These are phyloP conservation scores for Meloidogyne floridensis DNA, from an alignment of 1,140 invertebrate species.

Conservation along the genomic window DNA sequence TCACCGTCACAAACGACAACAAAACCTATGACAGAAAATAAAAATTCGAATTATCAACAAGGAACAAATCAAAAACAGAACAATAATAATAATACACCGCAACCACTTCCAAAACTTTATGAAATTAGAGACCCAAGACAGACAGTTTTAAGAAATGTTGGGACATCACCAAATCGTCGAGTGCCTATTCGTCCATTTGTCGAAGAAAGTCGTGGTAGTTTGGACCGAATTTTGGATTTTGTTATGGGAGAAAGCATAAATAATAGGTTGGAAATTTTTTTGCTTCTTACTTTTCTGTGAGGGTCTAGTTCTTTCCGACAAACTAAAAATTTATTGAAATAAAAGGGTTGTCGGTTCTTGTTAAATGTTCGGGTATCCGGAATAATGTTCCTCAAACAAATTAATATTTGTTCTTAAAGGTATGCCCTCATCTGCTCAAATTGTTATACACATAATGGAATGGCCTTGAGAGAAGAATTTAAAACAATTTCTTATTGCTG, in stretches of 20 bases:
- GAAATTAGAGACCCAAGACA: constrained; percentile 23
- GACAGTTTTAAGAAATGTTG: background rate
- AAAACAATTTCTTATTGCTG: constrained; percentile 73
- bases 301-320: too few species aligned
- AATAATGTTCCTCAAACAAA: background rate
- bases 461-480: constrained; percentile 93
- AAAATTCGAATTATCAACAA: constrained; percentile 19
- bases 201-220: constrained; percentile 57
- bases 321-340: too few species aligned
- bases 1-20: background rate
- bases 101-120: constrained; percentile 36
- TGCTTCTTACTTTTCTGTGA: background rate
- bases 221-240: constrained; percentile 86
- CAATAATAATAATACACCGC: background rate
- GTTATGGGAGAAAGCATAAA: constrained; percentile 90
- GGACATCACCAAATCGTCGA: constrained; percentile 17
- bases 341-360: too few species aligned
- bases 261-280: constrained; percentile 73
- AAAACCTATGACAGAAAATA: constrained; percentile 15
- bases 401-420: constrained; percentile 30
- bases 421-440: constrained; percentile 84
- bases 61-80: constrained; percentile 21
- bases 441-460: constrained; percentile 91
- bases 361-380: too few species aligned
- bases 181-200: constrained; percentile 53